A percentile compares a stretch with the other conserved stretches of the same genome.
These are phyloP conservation scores for Cassiopea andromeda DNA, from an alignment of 30 jellyfish, hydroid and myxozoan species.

Conservation along the genomic window DNA sequence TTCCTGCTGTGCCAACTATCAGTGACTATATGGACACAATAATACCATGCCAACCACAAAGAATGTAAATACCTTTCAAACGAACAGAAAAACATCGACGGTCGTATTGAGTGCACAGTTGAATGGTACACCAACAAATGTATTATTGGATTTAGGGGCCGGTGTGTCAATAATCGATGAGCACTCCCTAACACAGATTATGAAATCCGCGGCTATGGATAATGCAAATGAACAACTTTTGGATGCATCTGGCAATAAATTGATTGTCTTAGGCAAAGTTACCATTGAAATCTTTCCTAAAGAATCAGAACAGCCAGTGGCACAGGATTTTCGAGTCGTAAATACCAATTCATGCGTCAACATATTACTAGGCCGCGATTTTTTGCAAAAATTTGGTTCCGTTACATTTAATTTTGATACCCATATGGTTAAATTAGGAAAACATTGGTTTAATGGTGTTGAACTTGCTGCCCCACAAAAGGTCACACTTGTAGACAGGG, in stretches of 20 bases:
- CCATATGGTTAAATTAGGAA: neutral
- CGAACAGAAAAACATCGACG: neutral
- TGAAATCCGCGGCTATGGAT: neutral
- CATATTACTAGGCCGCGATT: neutral
- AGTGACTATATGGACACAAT: neutral
- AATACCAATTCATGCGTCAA: neutral
- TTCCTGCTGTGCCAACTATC: neutral
- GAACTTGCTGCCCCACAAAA: neutral
- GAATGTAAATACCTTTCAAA: neutral
- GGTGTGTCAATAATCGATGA: neutral
- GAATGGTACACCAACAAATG: neutral
- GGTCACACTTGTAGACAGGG: neutral
- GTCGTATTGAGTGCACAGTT: neutral
- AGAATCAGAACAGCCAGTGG: neutral
- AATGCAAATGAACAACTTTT: neutral
- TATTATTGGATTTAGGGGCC: neutral
- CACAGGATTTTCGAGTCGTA: neutral
- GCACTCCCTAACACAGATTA: no score
- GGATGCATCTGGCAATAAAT: neutral
- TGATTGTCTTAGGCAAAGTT: neutral
- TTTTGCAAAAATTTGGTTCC: neutral
- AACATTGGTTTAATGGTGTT: neutral
- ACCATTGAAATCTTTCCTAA: neutral
- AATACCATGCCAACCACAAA: neutral
- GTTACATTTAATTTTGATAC: neutral